These are phyloP conservation scores for Sycophila texana DNA, from an alignment of 2,888 invertebrate species.

Conservation along the genomic window DNA sequence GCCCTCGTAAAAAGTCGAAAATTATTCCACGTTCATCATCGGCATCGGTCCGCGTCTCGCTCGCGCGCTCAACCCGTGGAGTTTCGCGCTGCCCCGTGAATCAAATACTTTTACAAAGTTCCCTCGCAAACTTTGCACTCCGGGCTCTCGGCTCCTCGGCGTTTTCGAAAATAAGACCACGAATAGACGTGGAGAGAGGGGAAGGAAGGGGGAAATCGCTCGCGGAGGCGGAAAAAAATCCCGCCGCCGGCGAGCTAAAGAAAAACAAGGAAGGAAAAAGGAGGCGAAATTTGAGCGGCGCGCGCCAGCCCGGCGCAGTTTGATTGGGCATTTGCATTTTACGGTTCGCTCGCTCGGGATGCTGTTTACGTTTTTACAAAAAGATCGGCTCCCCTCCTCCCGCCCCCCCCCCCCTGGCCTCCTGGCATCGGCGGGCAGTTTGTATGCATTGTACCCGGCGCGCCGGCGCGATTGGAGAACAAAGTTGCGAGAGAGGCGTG, in stretches of 20 bases:
- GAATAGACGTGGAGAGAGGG: background rate
- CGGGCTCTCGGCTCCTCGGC: background rate
- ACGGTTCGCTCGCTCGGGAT: conserved; percentile 7
- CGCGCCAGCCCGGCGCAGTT: conserved; percentile 25
- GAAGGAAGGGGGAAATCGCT: conserved; percentile 20
- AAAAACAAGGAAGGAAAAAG: background rate
- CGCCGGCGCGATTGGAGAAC: conserved; percentile 56
- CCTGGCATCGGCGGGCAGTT: conserved; percentile 20
- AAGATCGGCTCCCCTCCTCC: background rate
- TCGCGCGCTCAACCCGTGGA: conserved; percentile 6
- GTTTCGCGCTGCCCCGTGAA: conserved; percentile 16
- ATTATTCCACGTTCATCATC: conserved; percentile 25
- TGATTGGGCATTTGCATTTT: conserved; percentile 53
- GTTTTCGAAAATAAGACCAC: conserved; percentile 35
- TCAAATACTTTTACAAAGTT: conserved; percentile 34
- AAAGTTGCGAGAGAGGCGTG: conserved; percentile 57
- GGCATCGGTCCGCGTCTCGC: background rate
- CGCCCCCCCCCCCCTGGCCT: background rate
- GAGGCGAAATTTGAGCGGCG: conserved; percentile 31
- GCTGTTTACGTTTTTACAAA: too few relatives aligned
- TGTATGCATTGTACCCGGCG: conserved; percentile 44
- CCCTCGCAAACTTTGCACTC: conserved; percentile 32
- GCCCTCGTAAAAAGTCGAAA: background rate
- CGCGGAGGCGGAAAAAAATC: background rate
- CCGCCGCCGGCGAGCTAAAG: background rate